A percentile compares a stretch with the other conserved stretches of the same genome.
These are phyloP conservation scores for Acrocera orbiculus DNA, from an alignment of 2,888 invertebrate genomes.

Conservation along the genomic window DNA sequence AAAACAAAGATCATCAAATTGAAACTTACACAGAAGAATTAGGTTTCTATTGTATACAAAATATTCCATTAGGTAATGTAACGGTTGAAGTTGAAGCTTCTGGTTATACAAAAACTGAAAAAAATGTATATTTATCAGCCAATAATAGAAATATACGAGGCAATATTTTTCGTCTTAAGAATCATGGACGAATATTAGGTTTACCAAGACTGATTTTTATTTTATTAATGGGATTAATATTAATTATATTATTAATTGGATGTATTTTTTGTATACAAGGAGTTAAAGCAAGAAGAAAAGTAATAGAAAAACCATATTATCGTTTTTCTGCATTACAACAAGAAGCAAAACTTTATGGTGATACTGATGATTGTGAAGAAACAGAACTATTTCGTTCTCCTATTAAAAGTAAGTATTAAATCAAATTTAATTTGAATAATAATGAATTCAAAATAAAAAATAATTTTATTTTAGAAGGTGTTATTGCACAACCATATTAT, in stretches of 20 bases:
- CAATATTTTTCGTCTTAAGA: conserved; percentile 47
- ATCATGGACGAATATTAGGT: conserved; percentile 51
- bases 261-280: conserved; percentile 24
- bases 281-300: conserved; percentile 18
- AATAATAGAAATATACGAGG: conserved; percentile 34
- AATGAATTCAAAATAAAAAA: background rate
- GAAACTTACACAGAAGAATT: conserved; percentile 22
- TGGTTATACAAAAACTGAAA: too few relatives aligned
- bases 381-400: conserved; percentile 28
- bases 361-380: conserved; percentile 24
- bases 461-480: conserved; percentile 24
- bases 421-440: background rate
- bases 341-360: conserved; percentile 24
- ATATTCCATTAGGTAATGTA: conserved; percentile 28
- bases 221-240: conserved; percentile 43
- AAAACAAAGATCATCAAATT: too few relatives aligned
- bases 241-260: conserved; percentile 20
- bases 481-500: conserved; percentile 41
- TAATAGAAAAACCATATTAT: conserved; percentile 25
- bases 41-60: conserved; percentile 21
- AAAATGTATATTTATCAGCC: too few relatives aligned
- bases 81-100: conserved; percentile 37
- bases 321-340: conserved; percentile 29
- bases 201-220: conserved; percentile 62
- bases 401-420: conserved; percentile 23